Conservation (phyloP, 2,888 invertebrate species). For the Drosophila stalkeri region DNA sequence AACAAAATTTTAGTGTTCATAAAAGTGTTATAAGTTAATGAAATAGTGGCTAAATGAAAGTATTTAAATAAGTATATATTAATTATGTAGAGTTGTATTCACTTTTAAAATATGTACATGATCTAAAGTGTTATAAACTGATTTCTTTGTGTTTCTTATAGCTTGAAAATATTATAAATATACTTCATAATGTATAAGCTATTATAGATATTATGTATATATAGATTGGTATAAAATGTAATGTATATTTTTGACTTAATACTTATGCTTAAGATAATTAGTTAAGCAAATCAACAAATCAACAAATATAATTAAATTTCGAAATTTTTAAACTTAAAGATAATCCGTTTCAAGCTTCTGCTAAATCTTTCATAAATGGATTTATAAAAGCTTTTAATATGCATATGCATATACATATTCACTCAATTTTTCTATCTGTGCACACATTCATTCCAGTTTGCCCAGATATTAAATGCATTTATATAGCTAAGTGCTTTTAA, state of each 20-base stretch:
- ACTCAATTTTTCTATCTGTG: background rate
- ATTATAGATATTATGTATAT: no score
- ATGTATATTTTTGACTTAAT: background rate
- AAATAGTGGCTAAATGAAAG: background rate
- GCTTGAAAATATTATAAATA: no score
- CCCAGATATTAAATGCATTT: constrained; percentile 1
- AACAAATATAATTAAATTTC: background rate
- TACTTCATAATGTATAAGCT: no score
- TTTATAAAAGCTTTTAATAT: background rate
- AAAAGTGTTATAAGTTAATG: constrained; percentile 14
- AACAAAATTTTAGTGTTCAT: constrained; percentile 5
- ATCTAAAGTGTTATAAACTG: no score
- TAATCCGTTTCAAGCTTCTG: background rate
- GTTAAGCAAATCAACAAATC: no score
- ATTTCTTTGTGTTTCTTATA: no score
- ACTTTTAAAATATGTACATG: no score
- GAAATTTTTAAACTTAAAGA: background rate
- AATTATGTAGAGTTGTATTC: background rate
- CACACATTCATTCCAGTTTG: background rate
- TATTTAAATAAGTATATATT: background rate
- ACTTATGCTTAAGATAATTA: no score
- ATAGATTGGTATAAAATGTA: no score
- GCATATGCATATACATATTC: background rate
- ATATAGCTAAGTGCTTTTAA: background rate
- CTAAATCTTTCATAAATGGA: background rate